Evolutionary conservation across 2,888 invertebrate genomes (phyloP), one percentile per base, ranked within the genome.

Genomic region (Lasioglossum leucozonium): DNA sequence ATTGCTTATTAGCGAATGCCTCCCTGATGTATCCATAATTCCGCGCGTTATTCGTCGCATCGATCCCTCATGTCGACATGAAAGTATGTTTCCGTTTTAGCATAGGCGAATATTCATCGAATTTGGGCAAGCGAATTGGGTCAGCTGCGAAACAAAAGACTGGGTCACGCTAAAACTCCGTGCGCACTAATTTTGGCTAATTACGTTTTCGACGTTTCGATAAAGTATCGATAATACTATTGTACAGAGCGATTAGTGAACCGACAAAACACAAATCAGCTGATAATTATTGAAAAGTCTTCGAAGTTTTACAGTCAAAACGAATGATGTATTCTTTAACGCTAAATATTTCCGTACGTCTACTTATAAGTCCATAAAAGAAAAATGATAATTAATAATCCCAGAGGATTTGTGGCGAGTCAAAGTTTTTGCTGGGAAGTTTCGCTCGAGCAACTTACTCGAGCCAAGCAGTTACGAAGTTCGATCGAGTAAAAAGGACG

Each of bases 1-100:
- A 77, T 71, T 77, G 77, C 71, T 77, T 51, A 69, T 77, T 77
- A 71, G 8, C 42, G 55, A 72, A 77, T 71, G 58, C 55, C 30
- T 58, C 69, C 58, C 71, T 18, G 71, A 55, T 51, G 77, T 42
- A 72, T 77, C 55, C 77, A 58, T 77, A 77, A 77, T 77, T 55
- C 55, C 42, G 22, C 30, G 30, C 58, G 26, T 77, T 55, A 77
- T 71, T 71, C 51, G 18, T 37, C 69, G 22, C 30, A 77, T 71
- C 30, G 77, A 77, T 72, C 55, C 30, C 30, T 30, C 42, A 6
- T 30, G 8, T 58, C 71, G 42, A 22, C 22, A n/a, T n/a, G 42
- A 42, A 22, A 77, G 16, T 42, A 18, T 58, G 47, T 40, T 77
- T 72, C 44, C 47, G 6, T 72, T 62, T 51, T 5, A 37, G 18